Evolutionary conservation across 2,113 vertebrate species (phyloP), one percentile per base, ranked within the genome.

Genomic region (Brachyhypopomus gauderio): DNA sequence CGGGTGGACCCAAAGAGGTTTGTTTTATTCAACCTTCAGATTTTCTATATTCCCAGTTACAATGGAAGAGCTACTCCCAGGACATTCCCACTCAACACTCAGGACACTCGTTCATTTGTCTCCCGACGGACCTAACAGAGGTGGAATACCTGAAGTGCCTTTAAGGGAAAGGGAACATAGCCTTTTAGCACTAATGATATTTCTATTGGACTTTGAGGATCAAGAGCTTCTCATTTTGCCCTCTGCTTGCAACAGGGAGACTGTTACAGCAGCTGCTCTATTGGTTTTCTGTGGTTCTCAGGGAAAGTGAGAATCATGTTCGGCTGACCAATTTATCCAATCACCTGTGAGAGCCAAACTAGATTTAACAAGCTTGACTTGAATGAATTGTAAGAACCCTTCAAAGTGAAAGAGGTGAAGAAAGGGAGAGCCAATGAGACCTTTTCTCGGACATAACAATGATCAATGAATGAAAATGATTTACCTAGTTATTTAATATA

Each of bases 1-100:
- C 91, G 0, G 96, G 98, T 86, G 98, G 97, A 25, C 95, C 96
- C 16, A 96, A 95, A 91, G 98, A 99, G 97, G 98, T 99, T 58
- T 88, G 95, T 22, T 76, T 17, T 45, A 45, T 38, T 38, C n/a
- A 30, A 5, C 9, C 23, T 45, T 72, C 12, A 52, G 45, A 52
- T 63, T 62, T 48, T 8, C 71, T 30, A 25, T 2, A 19, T 25
- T 60, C 36, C 20, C 2, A 83, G 25, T 19, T 58, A 27, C 25
- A 52, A 25, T n/a, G 63, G 25, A 25, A 48, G 25, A 67, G 17
- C 5, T 5, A 66, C 9, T 20, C 27, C 25, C 12, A 8, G n/a
- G 23, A 23, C 59, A 62, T 30, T 30, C 30, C 3, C 30, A 30
- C 30, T 2, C 30, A 30, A 30, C 41, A 45, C 6, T 45, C 9